Evolutionary conservation across 2,113 vertebrate genomes (phyloP).

Genomic region (Petrocephalus microphthalmus): DNA sequence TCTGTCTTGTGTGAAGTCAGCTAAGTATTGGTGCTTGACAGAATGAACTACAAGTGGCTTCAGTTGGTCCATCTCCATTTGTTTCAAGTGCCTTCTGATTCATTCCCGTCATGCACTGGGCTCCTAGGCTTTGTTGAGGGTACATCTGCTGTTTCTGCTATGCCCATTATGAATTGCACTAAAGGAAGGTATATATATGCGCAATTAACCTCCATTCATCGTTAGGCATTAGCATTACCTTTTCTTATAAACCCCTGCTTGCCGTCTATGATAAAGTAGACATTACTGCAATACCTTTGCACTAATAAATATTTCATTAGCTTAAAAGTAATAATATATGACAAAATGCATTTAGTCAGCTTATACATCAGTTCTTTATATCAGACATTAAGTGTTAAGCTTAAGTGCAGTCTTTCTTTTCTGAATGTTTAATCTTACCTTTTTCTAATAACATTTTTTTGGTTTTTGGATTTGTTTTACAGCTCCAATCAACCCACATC

Average conservation of each 20-base stretch:
- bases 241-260: background rate
- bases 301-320: constrained; percentile 4
- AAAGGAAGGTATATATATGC: background rate
- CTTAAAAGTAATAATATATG: background rate
- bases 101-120: constrained; percentile 2
- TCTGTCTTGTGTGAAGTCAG: background rate
- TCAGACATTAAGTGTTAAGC: constrained; percentile 23
- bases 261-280: background rate
- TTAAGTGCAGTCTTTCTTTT: background rate
- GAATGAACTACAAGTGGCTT: background rate
- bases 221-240: background rate
- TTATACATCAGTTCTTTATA: background rate
- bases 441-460: constrained; percentile 38
- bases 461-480: constrained; percentile 35
- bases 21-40: background rate
- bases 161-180: background rate
- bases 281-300: background rate
- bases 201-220: background rate
- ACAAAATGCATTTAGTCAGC: background rate
- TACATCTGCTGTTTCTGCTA: background rate
- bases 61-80: background rate
- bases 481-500: constrained; percentile 75
- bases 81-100: background rate
- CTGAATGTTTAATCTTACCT: background rate
- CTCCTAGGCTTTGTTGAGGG: background rate